Evolutionary conservation across 2,888 invertebrate genomes (phyloP), one percentile per base, ranked within the genome.

Genomic region (Meiosimyza decipiens): DNA sequence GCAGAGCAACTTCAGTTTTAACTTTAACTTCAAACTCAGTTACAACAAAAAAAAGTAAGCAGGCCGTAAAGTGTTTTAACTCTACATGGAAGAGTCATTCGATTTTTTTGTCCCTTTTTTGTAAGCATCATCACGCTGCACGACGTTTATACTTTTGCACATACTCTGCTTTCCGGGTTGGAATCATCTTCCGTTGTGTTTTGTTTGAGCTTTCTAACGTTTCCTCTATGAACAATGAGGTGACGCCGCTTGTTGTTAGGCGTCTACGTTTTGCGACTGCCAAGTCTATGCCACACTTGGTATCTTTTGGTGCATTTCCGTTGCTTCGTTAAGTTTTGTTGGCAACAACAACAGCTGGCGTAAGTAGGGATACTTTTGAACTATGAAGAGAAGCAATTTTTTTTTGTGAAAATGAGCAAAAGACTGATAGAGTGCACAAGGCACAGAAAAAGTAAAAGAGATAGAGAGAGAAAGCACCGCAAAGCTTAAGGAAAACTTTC

Each of bases 161-260:
- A 40, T 9, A 40, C 9, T 9, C 40, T 40, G 59, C 50, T 50
- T 69, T 69, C 68, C 68, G 50, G 59, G 49, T 49, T 50, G 22
- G 51, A 51, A 59, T 69, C 67, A 55, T 59, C 47, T 60, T 69
- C 68, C 59, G 59, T 59, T 50, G 49, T 22, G 18, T 50, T 40
- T 50, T 16, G 50, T 49, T 40, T 40, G 40, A 40, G 40, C 40
- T 40, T 40, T 40, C 40, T 40, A 40, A 40, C 47, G 33, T 40
- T 62, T 57, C 47, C 67, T 67, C 47, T 40, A 57, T 28, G 12
- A 67, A 67, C 57, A 67, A 60, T 60, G 51, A 13, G 50, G 49
- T 51, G 68, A 28, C 50, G 68, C 50, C 49, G 59, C 59, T 68
- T 57, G 57, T 68, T 68, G 67, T 68, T 49, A 68, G 67, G 57